phyloP scores from a whole-genome alignment of 2,888 invertebrate species.

The Tenthredo notha region DNA sequence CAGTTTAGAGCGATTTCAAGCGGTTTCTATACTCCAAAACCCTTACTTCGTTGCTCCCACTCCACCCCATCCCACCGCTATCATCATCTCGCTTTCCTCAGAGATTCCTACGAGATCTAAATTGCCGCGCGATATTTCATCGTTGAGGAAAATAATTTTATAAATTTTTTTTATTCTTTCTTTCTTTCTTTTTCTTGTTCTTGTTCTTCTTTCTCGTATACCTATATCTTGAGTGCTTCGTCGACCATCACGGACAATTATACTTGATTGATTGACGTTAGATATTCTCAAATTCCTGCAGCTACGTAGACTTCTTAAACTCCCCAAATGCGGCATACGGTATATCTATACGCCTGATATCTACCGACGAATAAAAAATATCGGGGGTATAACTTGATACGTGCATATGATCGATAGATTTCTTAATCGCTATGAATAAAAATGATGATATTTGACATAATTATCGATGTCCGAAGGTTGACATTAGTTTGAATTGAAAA shows the following conservation, averaged over 20 bases:
- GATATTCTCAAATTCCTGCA: conserved; percentile 69
- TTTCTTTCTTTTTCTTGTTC: not conserved
- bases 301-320: conserved; percentile 27
- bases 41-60: conserved; percentile 2
- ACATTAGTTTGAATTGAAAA: not conserved
- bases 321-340: not conserved
- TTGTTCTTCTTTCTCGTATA: conserved; percentile 11
- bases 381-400: not conserved
- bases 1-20: conserved; percentile 48
- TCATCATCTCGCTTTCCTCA: conserved; percentile 42
- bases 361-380: conserved; percentile 62
- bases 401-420: not conserved
- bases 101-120: conserved; percentile 45
- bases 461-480: conserved; percentile 31
- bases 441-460: not conserved
- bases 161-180: conserved; percentile 10
- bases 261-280: conserved; percentile 69
- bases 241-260: conserved; percentile 69
- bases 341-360: conserved; percentile 66
- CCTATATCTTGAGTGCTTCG: conserved; percentile 27
- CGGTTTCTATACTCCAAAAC: conserved; percentile 48
- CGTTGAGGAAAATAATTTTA: conserved; percentile 53
- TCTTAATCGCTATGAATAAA: not conserved
- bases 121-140: conserved; percentile 54
- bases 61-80: not conserved